Evolutionary conservation across 2,888 invertebrate genomes (phyloP).

Genomic region (Eupeodes latifasciatus): DNA sequence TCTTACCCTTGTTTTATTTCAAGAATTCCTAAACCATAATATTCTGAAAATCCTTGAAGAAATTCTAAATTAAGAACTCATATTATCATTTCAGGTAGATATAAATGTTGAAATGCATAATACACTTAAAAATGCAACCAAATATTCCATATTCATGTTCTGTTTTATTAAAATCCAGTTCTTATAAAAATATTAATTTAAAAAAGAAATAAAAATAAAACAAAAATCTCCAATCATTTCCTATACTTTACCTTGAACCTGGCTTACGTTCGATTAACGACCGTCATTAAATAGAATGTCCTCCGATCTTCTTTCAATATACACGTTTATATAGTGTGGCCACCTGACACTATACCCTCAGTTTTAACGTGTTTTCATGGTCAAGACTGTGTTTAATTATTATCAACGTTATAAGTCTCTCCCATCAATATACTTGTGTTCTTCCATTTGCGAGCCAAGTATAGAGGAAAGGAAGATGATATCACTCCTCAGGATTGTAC

Average conservation of each 20-base stretch:
- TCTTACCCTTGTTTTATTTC: too few species aligned
- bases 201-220: slow-evolving; percentile 9
- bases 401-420: slow-evolving; percentile 45
- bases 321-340: slow-evolving; percentile 18
- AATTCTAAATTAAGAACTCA: neutral
- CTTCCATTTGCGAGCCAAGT: too few species aligned
- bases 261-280: slow-evolving; percentile 68
- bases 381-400: slow-evolving; percentile 46
- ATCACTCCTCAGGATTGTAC: slow-evolving; percentile 45
- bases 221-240: slow-evolving; percentile 1
- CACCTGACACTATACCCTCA: slow-evolving; percentile 62
- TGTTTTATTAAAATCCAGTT: slow-evolving; percentile 49
- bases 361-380: slow-evolving; percentile 51
- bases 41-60: neutral
- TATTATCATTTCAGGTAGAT: neutral
- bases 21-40: neutral
- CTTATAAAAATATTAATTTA: slow-evolving; percentile 27
- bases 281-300: slow-evolving; percentile 65
- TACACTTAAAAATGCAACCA: slow-evolving; percentile 1
- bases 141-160: slow-evolving; percentile 26
- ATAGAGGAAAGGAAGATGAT: slow-evolving; percentile 39
- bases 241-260: slow-evolving; percentile 65
- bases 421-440: neutral
- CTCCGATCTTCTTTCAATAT: slow-evolving; percentile 36
- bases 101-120: neutral